Conservation (phyloP, 2,888 invertebrate species). For the Alsophila aescularia region DNA sequence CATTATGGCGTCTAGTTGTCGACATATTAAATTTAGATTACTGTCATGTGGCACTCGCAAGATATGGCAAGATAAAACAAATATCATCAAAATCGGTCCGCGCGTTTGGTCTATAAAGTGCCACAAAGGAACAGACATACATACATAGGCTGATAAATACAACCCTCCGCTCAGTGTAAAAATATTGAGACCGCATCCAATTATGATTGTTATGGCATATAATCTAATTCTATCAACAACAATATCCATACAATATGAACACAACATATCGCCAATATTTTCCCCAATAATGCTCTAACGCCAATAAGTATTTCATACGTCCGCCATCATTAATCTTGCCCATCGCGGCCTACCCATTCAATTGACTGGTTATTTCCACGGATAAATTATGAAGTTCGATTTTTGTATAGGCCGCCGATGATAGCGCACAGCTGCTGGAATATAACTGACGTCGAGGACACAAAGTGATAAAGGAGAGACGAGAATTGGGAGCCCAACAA, state of each 20-base stretch:
- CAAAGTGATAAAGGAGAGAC: conserved; percentile 6
- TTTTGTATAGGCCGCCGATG: conserved; percentile 44
- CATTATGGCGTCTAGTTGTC: too few species aligned
- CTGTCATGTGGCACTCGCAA: too few species aligned
- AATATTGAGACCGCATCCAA: too few species aligned
- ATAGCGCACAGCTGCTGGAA: conserved; percentile 41
- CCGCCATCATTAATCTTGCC: conserved; percentile 65
- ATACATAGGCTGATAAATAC: too few species aligned
- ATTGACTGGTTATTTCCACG: conserved; percentile 61
- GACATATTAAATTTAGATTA: too few species aligned
- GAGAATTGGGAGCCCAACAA: neutral
- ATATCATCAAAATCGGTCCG: too few species aligned
- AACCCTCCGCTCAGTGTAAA: too few species aligned
- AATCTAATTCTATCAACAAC: neutral
- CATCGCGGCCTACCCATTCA: conserved; percentile 58
- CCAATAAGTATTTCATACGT: conserved; percentile 49
- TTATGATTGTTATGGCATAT: too few species aligned
- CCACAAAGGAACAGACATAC: too few species aligned
- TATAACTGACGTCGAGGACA: conserved; percentile 28
- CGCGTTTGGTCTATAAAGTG: too few species aligned
- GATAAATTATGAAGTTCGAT: conserved; percentile 56
- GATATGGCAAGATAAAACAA: too few species aligned
- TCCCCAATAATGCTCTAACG: conserved; percentile 41
- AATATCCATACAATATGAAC: neutral
- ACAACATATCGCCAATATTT: conserved; percentile 34